Base-by-base conservation (phyloP, 2,797 vertebrate species). In the Pseudochaenichthys georgianus region DNA sequence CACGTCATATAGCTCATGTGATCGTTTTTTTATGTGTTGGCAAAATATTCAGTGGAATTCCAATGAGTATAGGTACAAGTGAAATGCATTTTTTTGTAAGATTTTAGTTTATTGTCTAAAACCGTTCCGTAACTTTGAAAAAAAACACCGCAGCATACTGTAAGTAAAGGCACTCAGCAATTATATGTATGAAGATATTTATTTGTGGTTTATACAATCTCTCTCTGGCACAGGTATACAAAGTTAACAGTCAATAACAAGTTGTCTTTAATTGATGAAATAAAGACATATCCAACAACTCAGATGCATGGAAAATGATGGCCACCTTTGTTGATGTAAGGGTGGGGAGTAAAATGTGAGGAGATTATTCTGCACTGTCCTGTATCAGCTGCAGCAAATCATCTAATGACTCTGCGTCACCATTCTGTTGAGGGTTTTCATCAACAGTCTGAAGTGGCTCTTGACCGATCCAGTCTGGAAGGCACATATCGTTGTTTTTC, bases 401-500 rank as follows among this genome's bases (percentile, higher is more conserved):
- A 38, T 38, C 34, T 5, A 61, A 38, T 5, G 9, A 54, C 13
- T 38, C 51, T 43, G 11, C 31, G 17, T 46, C 70, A 17, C n/a
- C 47, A 13, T 41, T 43, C 8, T 2, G 38, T 16, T 63, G 50
- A 19, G 51, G 41, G 13, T n/a, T 62, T n/a, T 42, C 41, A 31
- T 55, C 47, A 19, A 13, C 42, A 63, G 50, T 17, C 38, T 16
- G 38, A 53, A n/a, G 9, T 15, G 43, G 41, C 31, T 62, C 50
- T 1, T 0, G 10, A 21, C 15, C 19, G 28, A 28, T 41, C 50
- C 73, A 54, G 10, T 68, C 42, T 38, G 57, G 31, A 11, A 68
- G 41, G 21, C 64, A 80, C 1, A 9, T 10, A 4, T 75, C 66
- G 4, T 55, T 43, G 11, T 63, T 61, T 28, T 38, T 62, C 50